phyloP scores from a whole-genome alignment of 2,797 vertebrate species.

The Dicrostonyx torquatus region DNA sequence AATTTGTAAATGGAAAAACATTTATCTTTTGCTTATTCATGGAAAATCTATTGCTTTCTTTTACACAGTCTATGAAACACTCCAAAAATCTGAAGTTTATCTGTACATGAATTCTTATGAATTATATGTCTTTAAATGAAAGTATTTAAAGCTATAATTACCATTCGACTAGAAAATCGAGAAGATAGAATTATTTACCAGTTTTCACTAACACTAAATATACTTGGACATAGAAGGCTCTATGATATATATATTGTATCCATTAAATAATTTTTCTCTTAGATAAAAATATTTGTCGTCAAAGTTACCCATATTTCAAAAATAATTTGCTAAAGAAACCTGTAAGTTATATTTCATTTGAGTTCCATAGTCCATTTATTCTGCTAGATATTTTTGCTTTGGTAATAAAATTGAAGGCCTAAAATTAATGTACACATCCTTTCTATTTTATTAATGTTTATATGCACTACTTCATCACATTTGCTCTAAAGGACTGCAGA shows the following conservation, averaged over 20 bases:
- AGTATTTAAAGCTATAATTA: not conserved
- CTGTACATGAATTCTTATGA: not conserved
- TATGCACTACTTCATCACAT: slow-evolving; percentile 71
- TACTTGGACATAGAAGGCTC: slow-evolving; percentile 57
- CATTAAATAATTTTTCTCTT: slow-evolving; percentile 68
- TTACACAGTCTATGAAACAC: not conserved
- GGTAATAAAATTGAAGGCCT: slow-evolving; percentile 75
- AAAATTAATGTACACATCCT: slow-evolving; percentile 74
- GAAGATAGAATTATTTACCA: not conserved
- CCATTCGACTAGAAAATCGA: not conserved
- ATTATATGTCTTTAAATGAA: not conserved
- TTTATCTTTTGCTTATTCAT: not conserved
- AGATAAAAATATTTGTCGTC: slow-evolving; percentile 70
- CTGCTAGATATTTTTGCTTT: slow-evolving; percentile 75
- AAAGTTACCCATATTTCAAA: slow-evolving; percentile 66
- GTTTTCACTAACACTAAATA: slow-evolving; percentile 8
- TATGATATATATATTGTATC: slow-evolving; percentile 70
- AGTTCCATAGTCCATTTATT: slow-evolving; percentile 78
- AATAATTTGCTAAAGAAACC: slow-evolving; percentile 50
- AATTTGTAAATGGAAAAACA: slow-evolving; percentile 11
- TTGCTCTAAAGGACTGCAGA: slow-evolving; percentile 67
- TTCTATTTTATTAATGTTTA: slow-evolving; percentile 76
- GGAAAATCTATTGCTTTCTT: not conserved
- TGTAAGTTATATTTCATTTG: slow-evolving; percentile 78
- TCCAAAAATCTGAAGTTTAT: not conserved